Base-by-base conservation (phyloP, 2,113 vertebrate genomes). In the Scortum barcoo region DNA sequence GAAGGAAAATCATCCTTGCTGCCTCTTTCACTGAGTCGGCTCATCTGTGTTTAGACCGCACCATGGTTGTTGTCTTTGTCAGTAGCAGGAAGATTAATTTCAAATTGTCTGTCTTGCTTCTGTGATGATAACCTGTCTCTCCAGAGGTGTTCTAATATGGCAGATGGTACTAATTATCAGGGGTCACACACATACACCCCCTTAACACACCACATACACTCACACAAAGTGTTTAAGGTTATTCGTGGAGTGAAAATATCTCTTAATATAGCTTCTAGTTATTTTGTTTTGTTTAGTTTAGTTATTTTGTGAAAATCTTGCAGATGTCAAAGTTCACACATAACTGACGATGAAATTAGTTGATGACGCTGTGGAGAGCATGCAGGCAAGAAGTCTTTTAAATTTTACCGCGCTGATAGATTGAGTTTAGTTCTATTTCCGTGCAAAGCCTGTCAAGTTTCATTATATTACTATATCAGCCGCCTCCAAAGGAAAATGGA, bases 161-260 rank as follows among this genome's bases (percentile, higher is more conserved):
- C 93, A 94, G 90, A 94, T 94, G 92, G 92, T 83, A n/a, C 71
- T 92, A 90, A 92, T 94, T 91, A 93, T 91, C 85, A 91, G 79
- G 89, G 89, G 88, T 91, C 87, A 83, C 90, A 84, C 83, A 74
- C 72, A 70, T 17, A 13, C 67, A 67, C 48, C 19, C 53, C 50
- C 81, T 1, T n/a, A n/a, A n/a, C n/a, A n/a, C 44, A 1, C 11
- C 65, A 48, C 36, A 65, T 60, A 68, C 20, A 46, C 61, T 63
- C 76, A 50, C 68, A 36, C 61, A 66, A 28, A 50, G 58, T 51
- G 38, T 79, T 81, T 78, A 77, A 78, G 33, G 79, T 72, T 80
- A 80, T 86, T 83, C 56, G 66, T 42, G 22, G 58, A 48, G 46
- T 48, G 63, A 79, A 54, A 71, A 48, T 74, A 75, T 50, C 38